phyloP scores from a whole-genome alignment of 2,113 vertebrate genomes.

The Crotalus viridis region DNA sequence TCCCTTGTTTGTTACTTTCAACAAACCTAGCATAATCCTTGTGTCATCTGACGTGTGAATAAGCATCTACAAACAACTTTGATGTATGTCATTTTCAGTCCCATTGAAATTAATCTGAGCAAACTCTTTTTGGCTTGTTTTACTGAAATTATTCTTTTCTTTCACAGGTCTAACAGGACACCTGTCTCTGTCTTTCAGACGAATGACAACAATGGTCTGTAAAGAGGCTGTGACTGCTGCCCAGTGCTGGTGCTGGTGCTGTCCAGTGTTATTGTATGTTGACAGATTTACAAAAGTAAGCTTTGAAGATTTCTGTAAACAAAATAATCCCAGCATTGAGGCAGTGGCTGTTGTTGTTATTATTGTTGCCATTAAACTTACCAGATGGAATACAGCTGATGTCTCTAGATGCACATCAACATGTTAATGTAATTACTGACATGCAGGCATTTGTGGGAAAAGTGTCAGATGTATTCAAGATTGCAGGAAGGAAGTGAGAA shows the following conservation, averaged over 20 bases:
- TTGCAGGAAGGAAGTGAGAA: constrained; percentile 51
- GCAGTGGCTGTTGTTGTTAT: not conserved
- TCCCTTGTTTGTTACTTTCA: constrained; percentile 37
- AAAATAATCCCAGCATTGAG: constrained; percentile 53
- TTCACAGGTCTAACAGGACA: constrained; percentile 57
- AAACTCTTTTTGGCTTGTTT: constrained; percentile 44
- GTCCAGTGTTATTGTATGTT: constrained; percentile 55
- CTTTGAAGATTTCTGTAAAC: constrained; percentile 63
- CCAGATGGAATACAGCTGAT: constrained; percentile 62
- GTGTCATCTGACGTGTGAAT: constrained; percentile 54
- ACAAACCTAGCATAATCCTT: constrained; percentile 43
- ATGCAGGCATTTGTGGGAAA: constrained; percentile 54
- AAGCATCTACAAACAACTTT: constrained; percentile 61
- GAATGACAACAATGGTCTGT: constrained; percentile 45
- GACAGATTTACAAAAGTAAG: constrained; percentile 60
- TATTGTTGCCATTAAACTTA: constrained; percentile 42
- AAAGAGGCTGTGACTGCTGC: constrained; percentile 40
- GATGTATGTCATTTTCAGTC: constrained; percentile 49
- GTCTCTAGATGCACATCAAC: constrained; percentile 53
- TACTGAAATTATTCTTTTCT: constrained; percentile 31
- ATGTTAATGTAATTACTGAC: constrained; percentile 72
- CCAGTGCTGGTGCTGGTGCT: constrained; percentile 31
- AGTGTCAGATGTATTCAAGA: constrained; percentile 64
- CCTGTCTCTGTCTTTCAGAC: not conserved
- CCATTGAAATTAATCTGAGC: constrained; percentile 55